These are phyloP conservation scores for Centropus unirufus DNA, from an alignment of 2,113 vertebrate genomes.

Conservation along the genomic window DNA sequence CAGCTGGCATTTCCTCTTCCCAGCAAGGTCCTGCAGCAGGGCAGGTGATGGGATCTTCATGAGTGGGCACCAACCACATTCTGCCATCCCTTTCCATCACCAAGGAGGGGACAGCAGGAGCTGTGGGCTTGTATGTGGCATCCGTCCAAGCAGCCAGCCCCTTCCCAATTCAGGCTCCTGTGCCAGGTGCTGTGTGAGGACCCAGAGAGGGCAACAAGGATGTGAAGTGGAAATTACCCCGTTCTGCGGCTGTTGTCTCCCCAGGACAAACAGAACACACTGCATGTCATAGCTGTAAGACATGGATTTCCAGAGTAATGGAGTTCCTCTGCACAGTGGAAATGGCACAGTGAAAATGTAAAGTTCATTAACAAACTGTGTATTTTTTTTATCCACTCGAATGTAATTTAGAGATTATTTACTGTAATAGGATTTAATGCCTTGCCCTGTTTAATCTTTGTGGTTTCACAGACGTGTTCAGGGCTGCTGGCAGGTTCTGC, in stretches of 20 bases:
- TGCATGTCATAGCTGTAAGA: slow-evolving; percentile 27
- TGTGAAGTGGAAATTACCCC: neutral
- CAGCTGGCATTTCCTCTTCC: neutral
- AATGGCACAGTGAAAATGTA: slow-evolving; percentile 83
- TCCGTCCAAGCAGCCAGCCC: neutral
- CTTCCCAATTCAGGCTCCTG: neutral
- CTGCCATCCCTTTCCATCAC: neutral
- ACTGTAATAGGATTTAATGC: slow-evolving; percentile 88
- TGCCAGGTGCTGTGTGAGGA: neutral
- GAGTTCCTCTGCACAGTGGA: slow-evolving; percentile 72
- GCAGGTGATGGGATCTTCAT: fast-evolving
- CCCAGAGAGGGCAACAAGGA: neutral
- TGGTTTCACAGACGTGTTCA: slow-evolving; percentile 61
- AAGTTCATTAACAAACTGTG: slow-evolving; percentile 88
- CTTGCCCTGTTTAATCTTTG: slow-evolving; percentile 78
- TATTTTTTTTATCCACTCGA: slow-evolving; percentile 86
- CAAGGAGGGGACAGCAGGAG: neutral
- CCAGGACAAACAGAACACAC: neutral
- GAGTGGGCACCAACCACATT: fast-evolving
- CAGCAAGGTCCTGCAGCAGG: neutral
- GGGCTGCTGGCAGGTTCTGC: slow-evolving; percentile 53
- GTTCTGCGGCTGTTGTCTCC: neutral
- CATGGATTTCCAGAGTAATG: slow-evolving; percentile 72
- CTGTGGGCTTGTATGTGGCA: neutral
- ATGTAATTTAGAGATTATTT: slow-evolving; percentile 91